Percentiles rank a stretch among this genome's conserved stretches.
phyloP scores from a whole-genome alignment of 2,113 vertebrate species.

The Shinisaurus crocodilurus region DNA sequence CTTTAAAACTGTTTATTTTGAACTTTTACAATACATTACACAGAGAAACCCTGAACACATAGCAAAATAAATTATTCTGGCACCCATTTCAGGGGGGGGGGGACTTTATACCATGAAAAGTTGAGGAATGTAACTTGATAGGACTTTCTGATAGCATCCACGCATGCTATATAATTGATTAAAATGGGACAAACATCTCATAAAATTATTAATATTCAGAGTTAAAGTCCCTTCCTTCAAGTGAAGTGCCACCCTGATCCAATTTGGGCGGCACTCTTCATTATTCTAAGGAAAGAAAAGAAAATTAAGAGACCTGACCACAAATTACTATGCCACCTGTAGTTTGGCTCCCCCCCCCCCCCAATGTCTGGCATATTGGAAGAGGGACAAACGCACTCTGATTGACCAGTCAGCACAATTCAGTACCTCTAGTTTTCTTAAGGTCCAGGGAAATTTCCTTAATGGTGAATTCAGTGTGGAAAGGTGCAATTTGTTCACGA shows the following conservation, averaged over 20 bases:
- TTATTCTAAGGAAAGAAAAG: background rate
- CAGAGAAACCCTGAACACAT: too few relatives aligned
- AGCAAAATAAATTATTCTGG: too few relatives aligned
- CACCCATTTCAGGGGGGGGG: too few relatives aligned
- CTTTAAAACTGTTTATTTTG: too few relatives aligned
- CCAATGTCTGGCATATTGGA: conserved; percentile 66
- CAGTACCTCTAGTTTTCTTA: conserved; percentile 98
- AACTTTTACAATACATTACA: too few relatives aligned
- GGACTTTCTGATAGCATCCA: too few relatives aligned
- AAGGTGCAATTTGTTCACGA: conserved; percentile 99
- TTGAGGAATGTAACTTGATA: too few relatives aligned
- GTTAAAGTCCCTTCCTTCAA: background rate
- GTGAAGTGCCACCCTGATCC: background rate
- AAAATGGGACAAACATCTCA: too few relatives aligned
- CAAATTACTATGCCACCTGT: background rate
- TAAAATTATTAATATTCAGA: too few relatives aligned
- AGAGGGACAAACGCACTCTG: conserved; percentile 55
- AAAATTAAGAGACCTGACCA: background rate
- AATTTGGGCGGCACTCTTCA: background rate
- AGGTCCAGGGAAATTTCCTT: conserved; percentile 99
- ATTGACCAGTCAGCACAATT: conserved; percentile 71
- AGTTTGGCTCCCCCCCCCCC: conserved; percentile 65
- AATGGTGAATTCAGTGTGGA: conserved; percentile 99
- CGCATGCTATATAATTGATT: too few relatives aligned
- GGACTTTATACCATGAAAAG: too few relatives aligned